These are phyloP conservation scores for Drosophila birchii DNA, from an alignment of 2,888 invertebrate genomes.

Conservation along the genomic window DNA sequence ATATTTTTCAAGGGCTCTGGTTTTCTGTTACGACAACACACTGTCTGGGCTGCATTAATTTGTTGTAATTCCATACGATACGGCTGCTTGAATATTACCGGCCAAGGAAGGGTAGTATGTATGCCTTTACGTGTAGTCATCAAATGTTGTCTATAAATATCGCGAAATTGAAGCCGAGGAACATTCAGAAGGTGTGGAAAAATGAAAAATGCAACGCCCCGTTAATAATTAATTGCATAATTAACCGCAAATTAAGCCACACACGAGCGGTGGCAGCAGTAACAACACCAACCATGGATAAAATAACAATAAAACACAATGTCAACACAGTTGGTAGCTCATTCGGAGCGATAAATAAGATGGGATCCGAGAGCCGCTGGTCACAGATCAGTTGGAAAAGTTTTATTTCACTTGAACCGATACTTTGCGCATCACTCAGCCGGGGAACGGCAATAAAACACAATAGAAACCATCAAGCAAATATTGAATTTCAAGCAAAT, in stretches of 20 bases:
- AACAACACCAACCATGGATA: constrained; percentile 25
- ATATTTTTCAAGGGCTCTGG: constrained; percentile 26
- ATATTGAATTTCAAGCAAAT: constrained; percentile 67
- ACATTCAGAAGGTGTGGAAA: constrained; percentile 54
- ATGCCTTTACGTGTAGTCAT: constrained; percentile 51
- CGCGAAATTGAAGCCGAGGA: constrained; percentile 39
- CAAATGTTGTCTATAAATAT: constrained; percentile 45
- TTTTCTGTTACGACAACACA: constrained; percentile 37
- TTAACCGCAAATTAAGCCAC: constrained; percentile 77
- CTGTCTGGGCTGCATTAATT: constrained; percentile 50
- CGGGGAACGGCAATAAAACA: constrained; percentile 9
- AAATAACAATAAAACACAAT: constrained; percentile 23
- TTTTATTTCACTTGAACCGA: constrained; percentile 18
- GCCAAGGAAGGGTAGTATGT: not conserved
- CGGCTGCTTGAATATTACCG: constrained; percentile 12
- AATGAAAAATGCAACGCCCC: constrained; percentile 57
- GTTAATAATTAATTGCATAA: constrained; percentile 81
- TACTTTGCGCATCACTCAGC: constrained; percentile 19
- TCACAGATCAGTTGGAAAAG: constrained; percentile 20
- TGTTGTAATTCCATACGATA: constrained; percentile 51
- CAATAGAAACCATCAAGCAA: constrained; percentile 35
- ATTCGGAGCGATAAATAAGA: constrained; percentile 14
- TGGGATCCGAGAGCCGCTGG: constrained; percentile 10
- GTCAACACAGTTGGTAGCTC: constrained; percentile 64
- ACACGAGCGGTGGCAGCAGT: constrained; percentile 55